Evolutionary conservation across 2,113 vertebrate genomes (phyloP).

Genomic region (Alligator sinensis): DNA sequence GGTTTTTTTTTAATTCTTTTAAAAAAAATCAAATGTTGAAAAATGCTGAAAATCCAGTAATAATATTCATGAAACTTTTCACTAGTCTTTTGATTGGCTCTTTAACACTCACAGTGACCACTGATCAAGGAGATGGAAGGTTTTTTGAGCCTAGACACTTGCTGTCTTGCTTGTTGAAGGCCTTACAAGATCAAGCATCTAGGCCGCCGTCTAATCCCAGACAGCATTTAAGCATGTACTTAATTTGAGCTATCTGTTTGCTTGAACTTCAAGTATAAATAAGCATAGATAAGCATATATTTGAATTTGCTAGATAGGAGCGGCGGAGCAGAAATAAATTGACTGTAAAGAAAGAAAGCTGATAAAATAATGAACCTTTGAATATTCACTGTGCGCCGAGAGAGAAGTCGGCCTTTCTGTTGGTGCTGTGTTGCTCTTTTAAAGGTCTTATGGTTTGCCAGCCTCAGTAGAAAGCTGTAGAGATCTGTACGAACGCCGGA

Average conservation of each 20-base stretch:
- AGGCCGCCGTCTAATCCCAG: background rate
- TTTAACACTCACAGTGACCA: background rate
- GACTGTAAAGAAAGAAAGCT: background rate
- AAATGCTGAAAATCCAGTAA: background rate
- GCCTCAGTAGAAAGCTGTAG: background rate
- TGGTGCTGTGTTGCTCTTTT: conserved; percentile 48
- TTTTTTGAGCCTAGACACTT: no score
- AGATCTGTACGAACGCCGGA: background rate
- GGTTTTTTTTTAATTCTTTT: background rate
- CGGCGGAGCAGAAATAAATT: background rate
- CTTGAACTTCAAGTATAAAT: background rate
- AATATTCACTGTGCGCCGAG: conserved; percentile 38
- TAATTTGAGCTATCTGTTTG: background rate
- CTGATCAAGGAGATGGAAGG: no score
- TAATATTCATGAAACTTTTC: background rate
- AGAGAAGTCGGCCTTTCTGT: background rate
- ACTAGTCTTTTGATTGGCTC: background rate
- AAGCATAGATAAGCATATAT: background rate
- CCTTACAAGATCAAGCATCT: background rate
- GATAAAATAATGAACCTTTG: background rate
- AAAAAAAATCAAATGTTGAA: background rate
- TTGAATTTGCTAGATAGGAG: background rate
- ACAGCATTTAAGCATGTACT: background rate
- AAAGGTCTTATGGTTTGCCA: background rate
- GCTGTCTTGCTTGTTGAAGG: background rate